Evolutionary conservation across 2,888 invertebrate species (phyloP).

Genomic region (Linnaemya tessellans): DNA sequence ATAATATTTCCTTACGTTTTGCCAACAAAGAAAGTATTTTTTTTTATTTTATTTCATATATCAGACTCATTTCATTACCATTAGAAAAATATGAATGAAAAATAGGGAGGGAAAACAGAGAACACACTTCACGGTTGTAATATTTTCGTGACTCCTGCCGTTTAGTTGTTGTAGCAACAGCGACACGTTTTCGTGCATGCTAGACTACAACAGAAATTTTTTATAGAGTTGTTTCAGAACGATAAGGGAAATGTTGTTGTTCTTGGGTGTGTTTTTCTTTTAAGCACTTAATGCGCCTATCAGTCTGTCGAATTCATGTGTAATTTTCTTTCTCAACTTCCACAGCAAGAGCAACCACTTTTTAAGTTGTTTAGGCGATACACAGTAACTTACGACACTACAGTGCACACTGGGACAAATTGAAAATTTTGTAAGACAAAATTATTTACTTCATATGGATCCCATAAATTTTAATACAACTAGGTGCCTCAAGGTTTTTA

Average conservation of each 20-base stretch:
- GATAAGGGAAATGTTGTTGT: background rate
- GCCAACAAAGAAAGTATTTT: conserved; percentile 46
- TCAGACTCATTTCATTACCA: background rate
- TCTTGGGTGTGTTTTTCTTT: background rate
- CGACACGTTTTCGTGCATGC: conserved; percentile 7
- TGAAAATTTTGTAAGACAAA: too few relatives aligned
- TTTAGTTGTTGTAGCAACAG: conserved; percentile 38
- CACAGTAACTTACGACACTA: too few relatives aligned
- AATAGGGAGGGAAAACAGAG: background rate
- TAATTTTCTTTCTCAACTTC: conserved; percentile 53
- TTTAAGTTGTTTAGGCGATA: background rate
- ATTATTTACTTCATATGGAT: too few relatives aligned
- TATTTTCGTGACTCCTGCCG: conserved; percentile 13
- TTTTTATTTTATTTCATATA: background rate
- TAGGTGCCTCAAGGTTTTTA: too few relatives aligned
- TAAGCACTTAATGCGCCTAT: conserved; percentile 60
- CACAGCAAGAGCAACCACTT: conserved; percentile 24
- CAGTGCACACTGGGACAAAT: too few relatives aligned
- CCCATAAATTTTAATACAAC: too few relatives aligned
- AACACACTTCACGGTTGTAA: conserved; percentile 18
- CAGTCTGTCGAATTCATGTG: conserved; percentile 58
- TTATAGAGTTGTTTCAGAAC: background rate
- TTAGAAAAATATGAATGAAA: background rate
- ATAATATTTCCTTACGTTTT: background rate
- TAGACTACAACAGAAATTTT: conserved; percentile 48